Conservation (phyloP, 2,888 invertebrate genomes). For the Drosophila mayaguana region DNA sequence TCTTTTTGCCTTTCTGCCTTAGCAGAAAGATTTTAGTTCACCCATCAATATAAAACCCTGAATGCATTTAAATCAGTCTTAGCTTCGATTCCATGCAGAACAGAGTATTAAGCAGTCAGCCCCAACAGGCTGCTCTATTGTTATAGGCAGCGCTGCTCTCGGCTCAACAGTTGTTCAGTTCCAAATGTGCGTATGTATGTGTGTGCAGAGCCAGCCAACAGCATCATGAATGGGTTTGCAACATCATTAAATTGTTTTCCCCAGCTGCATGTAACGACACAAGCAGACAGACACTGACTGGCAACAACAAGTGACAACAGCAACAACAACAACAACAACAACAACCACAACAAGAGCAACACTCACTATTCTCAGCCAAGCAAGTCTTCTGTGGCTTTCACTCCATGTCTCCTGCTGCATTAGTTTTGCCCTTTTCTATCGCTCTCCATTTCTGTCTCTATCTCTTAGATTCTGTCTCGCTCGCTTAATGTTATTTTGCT, state of each 20-base stretch:
- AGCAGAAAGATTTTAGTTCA: too few relatives aligned
- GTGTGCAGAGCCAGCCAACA: constrained; percentile 15
- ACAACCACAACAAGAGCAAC: not conserved
- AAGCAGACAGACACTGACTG: constrained; percentile 33
- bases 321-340: constrained; percentile 12
- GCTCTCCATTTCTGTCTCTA: not conserved
- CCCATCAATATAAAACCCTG: too few relatives aligned
- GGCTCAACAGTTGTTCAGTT: constrained; percentile 22
- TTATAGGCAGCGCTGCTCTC: constrained; percentile 34
- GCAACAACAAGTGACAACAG: constrained; percentile 22
- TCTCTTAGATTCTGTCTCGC: not conserved
- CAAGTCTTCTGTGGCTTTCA: constrained; percentile 24
- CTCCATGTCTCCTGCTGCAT: constrained; percentile 15
- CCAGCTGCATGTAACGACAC: constrained; percentile 62
- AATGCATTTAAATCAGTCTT: too few relatives aligned
- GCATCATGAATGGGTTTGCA: constrained; percentile 46
- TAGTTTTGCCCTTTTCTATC: not conserved
- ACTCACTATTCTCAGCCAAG: constrained; percentile 24
- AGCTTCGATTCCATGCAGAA: too few relatives aligned
- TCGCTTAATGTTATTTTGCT: constrained; percentile 54
- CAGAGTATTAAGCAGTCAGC: too few relatives aligned
- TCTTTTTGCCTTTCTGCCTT: too few relatives aligned
- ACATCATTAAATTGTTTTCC: constrained; percentile 79
- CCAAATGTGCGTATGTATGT: not conserved
- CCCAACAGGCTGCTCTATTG: not conserved